A percentile compares a stretch with the other conserved stretches of the same genome.
These are phyloP conservation scores for Falcunculus frontatus DNA, from an alignment of 2,113 vertebrate species.

Conservation along the genomic window DNA sequence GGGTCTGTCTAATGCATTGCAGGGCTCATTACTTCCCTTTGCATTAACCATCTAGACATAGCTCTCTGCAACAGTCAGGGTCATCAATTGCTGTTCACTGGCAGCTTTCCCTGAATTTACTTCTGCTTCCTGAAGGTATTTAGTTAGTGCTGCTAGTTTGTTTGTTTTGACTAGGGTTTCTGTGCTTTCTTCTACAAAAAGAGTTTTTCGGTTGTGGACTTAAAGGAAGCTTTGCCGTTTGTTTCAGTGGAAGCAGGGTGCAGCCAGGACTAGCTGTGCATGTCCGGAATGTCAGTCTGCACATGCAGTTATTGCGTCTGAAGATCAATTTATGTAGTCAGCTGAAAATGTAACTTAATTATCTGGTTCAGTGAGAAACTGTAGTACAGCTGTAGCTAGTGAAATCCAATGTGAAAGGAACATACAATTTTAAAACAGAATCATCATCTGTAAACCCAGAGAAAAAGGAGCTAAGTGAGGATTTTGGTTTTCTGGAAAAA, in stretches of 20 bases:
- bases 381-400: neutral
- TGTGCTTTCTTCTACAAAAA: neutral
- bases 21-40: neutral
- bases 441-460: neutral
- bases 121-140: neutral
- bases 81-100: neutral
- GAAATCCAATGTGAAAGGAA: neutral
- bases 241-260: neutral
- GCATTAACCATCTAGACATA: neutral
- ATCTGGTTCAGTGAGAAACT: constrained; percentile 27
- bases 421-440: neutral
- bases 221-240: neutral
- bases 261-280: neutral
- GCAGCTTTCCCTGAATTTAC: neutral
- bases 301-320: neutral
- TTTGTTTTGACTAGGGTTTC: neutral
- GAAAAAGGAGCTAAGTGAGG: neutral
- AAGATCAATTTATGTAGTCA: constrained; percentile 25
- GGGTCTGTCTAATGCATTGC: neutral
- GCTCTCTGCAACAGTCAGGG: neutral
- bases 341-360: constrained; percentile 51
- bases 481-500: neutral
- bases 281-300: neutral
- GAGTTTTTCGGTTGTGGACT: neutral
- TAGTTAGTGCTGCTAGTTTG: neutral